Conservation (phyloP, 2,797 vertebrate species). For the Sebastes taczanowskii region DNA sequence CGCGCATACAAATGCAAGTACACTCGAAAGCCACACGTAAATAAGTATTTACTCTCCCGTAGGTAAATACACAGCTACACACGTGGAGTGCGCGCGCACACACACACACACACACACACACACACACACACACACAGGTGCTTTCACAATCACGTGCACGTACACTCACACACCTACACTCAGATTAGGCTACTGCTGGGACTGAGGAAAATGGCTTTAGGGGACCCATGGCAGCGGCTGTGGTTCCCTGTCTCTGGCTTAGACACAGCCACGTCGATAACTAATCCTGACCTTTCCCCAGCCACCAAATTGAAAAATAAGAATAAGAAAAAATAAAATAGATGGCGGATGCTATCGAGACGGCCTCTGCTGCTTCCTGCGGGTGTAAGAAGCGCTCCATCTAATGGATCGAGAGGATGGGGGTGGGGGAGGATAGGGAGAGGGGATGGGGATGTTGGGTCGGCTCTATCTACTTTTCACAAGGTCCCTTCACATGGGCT, state of each 20-base stretch:
- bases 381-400: slow-evolving; percentile 71
- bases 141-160: slow-evolving; percentile 9
- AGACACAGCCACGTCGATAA: slow-evolving; percentile 84
- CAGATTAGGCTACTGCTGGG: slow-evolving; percentile 74
- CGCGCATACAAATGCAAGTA: neutral
- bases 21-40: slow-evolving; percentile 16
- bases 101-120: too few species aligned
- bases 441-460: slow-evolving; percentile 44
- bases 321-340: slow-evolving; percentile 85
- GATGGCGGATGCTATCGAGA: slow-evolving; percentile 82
- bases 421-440: slow-evolving; percentile 7
- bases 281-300: slow-evolving; percentile 87
- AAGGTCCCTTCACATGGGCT: slow-evolving; percentile 57
- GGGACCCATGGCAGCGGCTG: slow-evolving; percentile 70
- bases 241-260: slow-evolving; percentile 76
- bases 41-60: slow-evolving; percentile 23
- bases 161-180: slow-evolving; percentile 50
- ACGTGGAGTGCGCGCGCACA: neutral
- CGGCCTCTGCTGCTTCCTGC: slow-evolving; percentile 68
- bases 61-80: slow-evolving; percentile 23
- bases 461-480: slow-evolving; percentile 61
- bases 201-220: slow-evolving; percentile 79
- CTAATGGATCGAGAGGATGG: slow-evolving; percentile 75
- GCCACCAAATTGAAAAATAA: slow-evolving; percentile 85
- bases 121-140: neutral